Evolutionary conservation across 2,797 vertebrate genomes (phyloP), one percentile per base, ranked within the genome.

Genomic region (Hozukius guyotensis): DNA sequence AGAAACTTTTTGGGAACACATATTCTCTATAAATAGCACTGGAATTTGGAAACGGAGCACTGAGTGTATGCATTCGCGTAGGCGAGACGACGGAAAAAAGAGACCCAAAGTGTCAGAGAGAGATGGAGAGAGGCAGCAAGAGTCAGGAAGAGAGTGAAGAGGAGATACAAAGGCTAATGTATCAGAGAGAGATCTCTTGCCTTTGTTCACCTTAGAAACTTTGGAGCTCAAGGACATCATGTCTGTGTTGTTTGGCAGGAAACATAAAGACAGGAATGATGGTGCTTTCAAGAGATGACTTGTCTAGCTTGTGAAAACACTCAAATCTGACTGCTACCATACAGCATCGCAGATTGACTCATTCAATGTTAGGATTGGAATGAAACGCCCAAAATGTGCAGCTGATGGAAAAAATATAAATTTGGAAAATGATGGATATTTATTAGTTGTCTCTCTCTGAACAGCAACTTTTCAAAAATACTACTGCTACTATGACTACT

Each of bases 201-300:
- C 73, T 93, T 84, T 89, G 80, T 88, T 88, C 62, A 90, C 76
- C 81, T 38, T 53, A 61, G 64, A 90, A 77, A 88, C 86, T 84
- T 75, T 72, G 55, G 59, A 80, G 86, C 87, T 91, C 90, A 94
- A 93, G 92, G 91, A 92, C 88, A 86, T 38, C 55, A 46, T 27
- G 73, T 61, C 59, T 81, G 61, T 86, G 74, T 77, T 86, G 83
- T 84, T 77, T 85, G 81, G 72, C 77, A 89, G 57, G 65, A 84
- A 86, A 91, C 72, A 78, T 55, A 65, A 73, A 32, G 38, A 78
- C 62, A 53, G 64, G 60, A 80, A 83, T 82, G 66, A 67, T 74
- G n/a, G 4, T 62, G 36, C 78, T 84, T 84, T 73, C 34, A 86
- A 81, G 68, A 81, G 62, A 88, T 83, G 73, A 87, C 77, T 75